Percentiles rank a stretch among this genome's conserved stretches.
Evolutionary conservation across 1,140 invertebrate species (phyloP).

Genomic region (Probaryconus sp.): DNA sequence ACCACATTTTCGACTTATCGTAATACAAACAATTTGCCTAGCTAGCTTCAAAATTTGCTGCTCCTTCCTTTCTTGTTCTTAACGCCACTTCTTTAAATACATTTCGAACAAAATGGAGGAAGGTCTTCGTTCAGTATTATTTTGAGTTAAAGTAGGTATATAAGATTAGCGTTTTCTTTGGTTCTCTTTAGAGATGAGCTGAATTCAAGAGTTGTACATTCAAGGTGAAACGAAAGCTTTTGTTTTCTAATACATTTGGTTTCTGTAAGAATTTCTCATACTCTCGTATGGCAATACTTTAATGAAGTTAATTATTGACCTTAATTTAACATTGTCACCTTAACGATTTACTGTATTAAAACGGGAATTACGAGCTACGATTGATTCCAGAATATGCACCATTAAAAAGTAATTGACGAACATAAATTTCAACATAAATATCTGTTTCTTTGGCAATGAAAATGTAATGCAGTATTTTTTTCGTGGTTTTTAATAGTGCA

Average conservation of each 20-base stretch:
- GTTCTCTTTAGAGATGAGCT: slow-evolving; percentile 37
- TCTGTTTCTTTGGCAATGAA: no score
- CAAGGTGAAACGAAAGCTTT: no score
- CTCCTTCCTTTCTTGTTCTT: slow-evolving; percentile 42
- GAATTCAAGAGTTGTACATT: slow-evolving; percentile 28
- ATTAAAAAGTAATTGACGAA: no score
- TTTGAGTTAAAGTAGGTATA: slow-evolving; percentile 27
- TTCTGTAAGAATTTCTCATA: no score
- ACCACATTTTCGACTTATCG: slow-evolving; percentile 61
- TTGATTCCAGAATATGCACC: background rate
- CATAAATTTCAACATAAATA: no score
- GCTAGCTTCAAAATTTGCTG: slow-evolving; percentile 54
- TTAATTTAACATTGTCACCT: slow-evolving; percentile 1
- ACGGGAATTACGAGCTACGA: slow-evolving; percentile 14
- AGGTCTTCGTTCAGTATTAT: slow-evolving; percentile 25
- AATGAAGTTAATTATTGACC: slow-evolving; percentile 3
- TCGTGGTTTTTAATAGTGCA: no score
- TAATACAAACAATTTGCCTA: slow-evolving; percentile 52
- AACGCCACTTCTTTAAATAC: slow-evolving; percentile 10
- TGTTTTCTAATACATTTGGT: no score
- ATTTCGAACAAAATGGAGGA: slow-evolving; percentile 36
- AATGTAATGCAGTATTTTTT: no score
- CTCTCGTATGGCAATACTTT: no score
- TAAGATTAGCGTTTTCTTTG: slow-evolving; percentile 48
- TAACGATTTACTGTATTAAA: slow-evolving; percentile 6